Conservation (phyloP, 2,797 vertebrate genomes). For the Peromyscus melanophrys region DNA sequence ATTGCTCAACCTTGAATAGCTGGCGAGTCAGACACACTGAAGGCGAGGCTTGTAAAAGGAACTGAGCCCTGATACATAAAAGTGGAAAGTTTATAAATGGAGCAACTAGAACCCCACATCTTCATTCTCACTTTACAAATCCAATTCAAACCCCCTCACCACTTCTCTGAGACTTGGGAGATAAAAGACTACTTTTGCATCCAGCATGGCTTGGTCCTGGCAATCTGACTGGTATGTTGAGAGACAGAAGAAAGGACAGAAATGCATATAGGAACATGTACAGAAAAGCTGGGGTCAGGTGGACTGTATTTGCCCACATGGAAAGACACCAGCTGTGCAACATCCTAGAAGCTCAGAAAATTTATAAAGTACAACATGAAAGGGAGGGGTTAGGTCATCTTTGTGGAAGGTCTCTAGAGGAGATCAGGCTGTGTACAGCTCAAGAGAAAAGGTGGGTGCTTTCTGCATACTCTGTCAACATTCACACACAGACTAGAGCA, state of each 20-base stretch:
- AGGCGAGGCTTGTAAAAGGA: not conserved
- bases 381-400: not conserved
- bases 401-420: not conserved
- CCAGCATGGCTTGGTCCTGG: not conserved
- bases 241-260: not conserved
- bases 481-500: not conserved
- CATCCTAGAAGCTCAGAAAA: not conserved
- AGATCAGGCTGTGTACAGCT: not conserved
- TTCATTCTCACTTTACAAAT: not conserved
- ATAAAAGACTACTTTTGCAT: not conserved
- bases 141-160: not conserved
- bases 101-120: not conserved
- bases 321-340: no score
- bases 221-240: not conserved
- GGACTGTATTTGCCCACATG: accelerated
- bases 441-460: not conserved
- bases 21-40: not conserved
- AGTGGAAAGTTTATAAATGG: not conserved
- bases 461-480: not conserved
- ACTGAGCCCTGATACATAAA: not conserved
- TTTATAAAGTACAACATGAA: not conserved
- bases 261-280: not conserved
- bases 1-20: not conserved
- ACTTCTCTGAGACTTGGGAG: not conserved
- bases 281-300: not conserved